Evolutionary conservation across 2,888 invertebrate species (phyloP), one percentile per base, ranked within the genome.

Genomic region (Xanthorhoe designata): DNA sequence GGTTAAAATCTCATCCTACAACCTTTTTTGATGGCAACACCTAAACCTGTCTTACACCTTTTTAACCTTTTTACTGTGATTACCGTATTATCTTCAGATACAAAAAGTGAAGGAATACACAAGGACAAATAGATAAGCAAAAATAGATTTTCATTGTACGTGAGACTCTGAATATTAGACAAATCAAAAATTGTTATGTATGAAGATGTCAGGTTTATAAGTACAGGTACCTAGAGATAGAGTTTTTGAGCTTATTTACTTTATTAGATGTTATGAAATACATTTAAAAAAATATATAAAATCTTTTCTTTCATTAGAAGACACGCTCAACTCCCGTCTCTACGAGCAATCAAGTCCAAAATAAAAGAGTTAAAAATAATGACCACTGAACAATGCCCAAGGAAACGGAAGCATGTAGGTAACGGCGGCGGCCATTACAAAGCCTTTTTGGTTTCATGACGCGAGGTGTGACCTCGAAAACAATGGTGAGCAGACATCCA

Each of bases 381-480:
- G 62, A 69, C 62, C 18, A 38, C 29, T 55, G 60, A 67, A 75
- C 71, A 72, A 75, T 74, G 72, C 72, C 70, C 75, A 74, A 82
- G 76, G 72, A 83, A 76, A 81, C 85, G 87, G 88, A 89, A 87
- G 86, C 76, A 80, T 79, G 78, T 82, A 83, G 76, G 76, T 81
- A 79, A 82, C 78, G 78, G 80, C 80, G 78, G 80, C 75, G 70
- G 69, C 76, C 74, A 82, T 82, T 81, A 76, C 73, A 72, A 75
- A 69, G 69, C 81, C 79, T 74, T 80, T 78, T 80, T 75, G 68
- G 74, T 68, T 54, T 64, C 55, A 78, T 75, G 78, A 75, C 76
- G 75, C 71, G 72, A 74, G 70, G 72, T 64, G 59, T 76, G 85
- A 81, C 86, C 85, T 83, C 81, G 74, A 82, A 80, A 75, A 73